Evolutionary conservation across 2,113 vertebrate species (phyloP).

Genomic region (Albula glossodonta): DNA sequence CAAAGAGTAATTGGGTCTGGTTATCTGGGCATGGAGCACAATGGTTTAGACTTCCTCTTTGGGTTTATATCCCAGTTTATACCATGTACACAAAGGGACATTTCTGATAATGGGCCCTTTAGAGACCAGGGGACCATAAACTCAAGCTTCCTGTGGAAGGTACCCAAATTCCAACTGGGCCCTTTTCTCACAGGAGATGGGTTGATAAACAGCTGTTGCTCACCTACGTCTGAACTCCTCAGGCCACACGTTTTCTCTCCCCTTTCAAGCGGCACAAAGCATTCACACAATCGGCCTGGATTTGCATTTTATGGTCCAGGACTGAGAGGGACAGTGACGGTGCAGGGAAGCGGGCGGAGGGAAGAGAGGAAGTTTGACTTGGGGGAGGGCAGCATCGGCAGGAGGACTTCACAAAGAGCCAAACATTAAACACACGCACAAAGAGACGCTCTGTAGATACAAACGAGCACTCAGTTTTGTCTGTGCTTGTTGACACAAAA

Average conservation of each 20-base stretch:
- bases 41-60: not conserved
- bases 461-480: not conserved
- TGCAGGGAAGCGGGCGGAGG: slow-evolving; percentile 41
- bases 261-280: slow-evolving; percentile 38
- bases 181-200: slow-evolving; percentile 42
- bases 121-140: slow-evolving; percentile 6
- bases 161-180: slow-evolving; percentile 36
- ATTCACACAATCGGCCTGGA: slow-evolving; percentile 40
- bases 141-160: slow-evolving; percentile 24
- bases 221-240: slow-evolving; percentile 35
- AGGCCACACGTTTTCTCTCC: slow-evolving; percentile 22
- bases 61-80: not conserved
- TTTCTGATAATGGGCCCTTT: slow-evolving; percentile 1
- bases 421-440: not conserved
- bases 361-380: slow-evolving; percentile 34
- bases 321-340: slow-evolving; percentile 39
- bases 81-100: not conserved
- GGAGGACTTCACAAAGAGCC: not conserved
- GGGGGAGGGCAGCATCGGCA: not conserved
- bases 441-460: not conserved
- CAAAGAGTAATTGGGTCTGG: not conserved
- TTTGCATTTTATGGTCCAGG: slow-evolving; percentile 64
- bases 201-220: slow-evolving; percentile 50
- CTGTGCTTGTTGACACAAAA: not conserved
- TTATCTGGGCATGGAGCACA: not conserved